Percentiles rank a stretch among this genome's conserved stretches.
These are phyloP conservation scores for Ostrea edulis DNA, from an alignment of 1,140 invertebrate genomes.

Conservation along the genomic window DNA sequence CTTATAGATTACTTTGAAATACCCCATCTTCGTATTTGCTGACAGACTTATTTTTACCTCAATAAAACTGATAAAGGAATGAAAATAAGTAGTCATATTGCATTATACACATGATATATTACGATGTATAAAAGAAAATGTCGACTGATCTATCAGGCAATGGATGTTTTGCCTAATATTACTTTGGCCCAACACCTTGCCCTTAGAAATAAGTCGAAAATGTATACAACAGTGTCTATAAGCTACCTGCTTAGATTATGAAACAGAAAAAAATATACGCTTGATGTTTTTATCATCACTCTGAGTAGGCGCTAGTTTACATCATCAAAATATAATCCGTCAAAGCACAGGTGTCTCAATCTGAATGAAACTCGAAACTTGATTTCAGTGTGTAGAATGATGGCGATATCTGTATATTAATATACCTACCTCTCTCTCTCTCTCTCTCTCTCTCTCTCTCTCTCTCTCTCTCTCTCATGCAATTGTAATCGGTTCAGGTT, in stretches of 20 bases:
- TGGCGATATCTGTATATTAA: neutral
- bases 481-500: neutral
- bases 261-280: neutral
- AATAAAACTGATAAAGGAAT: too few relatives aligned
- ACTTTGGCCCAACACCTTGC: too few relatives aligned
- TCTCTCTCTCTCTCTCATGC: neutral
- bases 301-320: neutral
- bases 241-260: neutral
- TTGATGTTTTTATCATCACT: neutral
- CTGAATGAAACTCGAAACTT: neutral
- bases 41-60: too few relatives aligned
- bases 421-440: neutral
- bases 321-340: neutral
- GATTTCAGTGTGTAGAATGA: neutral
- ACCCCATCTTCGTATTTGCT: too few relatives aligned
- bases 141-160: too few relatives aligned
- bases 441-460: neutral
- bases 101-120: too few relatives aligned
- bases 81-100: too few relatives aligned
- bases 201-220: too few relatives aligned
- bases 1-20: too few relatives aligned
- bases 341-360: neutral
- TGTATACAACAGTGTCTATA: too few relatives aligned
- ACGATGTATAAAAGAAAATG: too few relatives aligned
- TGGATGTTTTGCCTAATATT: too few relatives aligned